Evolutionary conservation across 2,888 invertebrate genomes (phyloP), one percentile per base, ranked within the genome.

Genomic region (Parasteatoda lunata): DNA sequence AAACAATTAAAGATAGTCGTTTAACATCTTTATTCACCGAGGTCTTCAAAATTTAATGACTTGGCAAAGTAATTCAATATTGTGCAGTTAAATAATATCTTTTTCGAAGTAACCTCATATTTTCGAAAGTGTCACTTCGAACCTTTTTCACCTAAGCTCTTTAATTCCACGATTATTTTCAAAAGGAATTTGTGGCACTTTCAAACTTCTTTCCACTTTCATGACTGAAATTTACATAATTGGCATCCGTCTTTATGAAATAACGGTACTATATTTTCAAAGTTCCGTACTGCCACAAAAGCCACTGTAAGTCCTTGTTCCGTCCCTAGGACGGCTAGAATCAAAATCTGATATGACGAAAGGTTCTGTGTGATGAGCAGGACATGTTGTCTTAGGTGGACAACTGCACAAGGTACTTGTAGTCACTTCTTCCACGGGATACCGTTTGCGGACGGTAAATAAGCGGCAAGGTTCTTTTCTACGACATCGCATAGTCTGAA

Each of bases 381-480:
- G 97, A 91, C 97, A 97, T 79, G 94, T 93, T 92, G 95, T 95
- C 59, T 95, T 95, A 90, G 95, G 94, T 3, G 96, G 96, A 91
- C 97, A 97, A 91, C 96, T 96, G 92, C 97, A 97, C 88, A 97
- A 93, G 0, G 96, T 95, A 92, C 95, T 96, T n/a, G 96, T 96
- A 92, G 96, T 97, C 79, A 97, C 97, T 91, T 97, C 97, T 91
- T 97, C 96, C 89, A 97, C 94, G 91, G 95, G 95, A 91, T 95
- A 95, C 73, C 96, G 94, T 90, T 96, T 95, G 88, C 96, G 94
- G 51, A 96, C 96, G 73, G 96, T 96, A 92, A 97, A 97, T 70
- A 97, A 92, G 89, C 96, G 95, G 92, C 97, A 97, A 0, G 97
- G 97, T 91, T 97, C 96, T 91, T 97, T 97, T 88, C 96, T 94